Evolutionary conservation across 2,888 invertebrate species (phyloP).

Genomic region (Mesochorus sp.): DNA sequence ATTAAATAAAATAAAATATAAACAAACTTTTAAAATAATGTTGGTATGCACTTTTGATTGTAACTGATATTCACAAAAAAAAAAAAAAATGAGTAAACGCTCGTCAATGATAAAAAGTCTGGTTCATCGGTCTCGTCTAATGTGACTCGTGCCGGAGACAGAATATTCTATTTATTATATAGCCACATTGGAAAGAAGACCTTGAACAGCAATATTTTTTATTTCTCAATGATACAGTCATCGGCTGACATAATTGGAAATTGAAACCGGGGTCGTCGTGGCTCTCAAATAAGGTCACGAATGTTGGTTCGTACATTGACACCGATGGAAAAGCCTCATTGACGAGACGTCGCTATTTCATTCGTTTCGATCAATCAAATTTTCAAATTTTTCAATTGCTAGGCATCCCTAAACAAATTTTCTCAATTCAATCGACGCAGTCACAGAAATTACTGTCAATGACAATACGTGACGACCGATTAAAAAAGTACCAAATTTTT

Average conservation of each 20-base stretch:
- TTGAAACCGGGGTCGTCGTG: conserved; percentile 57
- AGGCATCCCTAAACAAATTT: not conserved
- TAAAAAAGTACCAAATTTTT: no score
- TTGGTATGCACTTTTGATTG: no score
- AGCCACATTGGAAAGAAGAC: conserved; percentile 31
- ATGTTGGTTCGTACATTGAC: conserved; percentile 46
- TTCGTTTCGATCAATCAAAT: not conserved
- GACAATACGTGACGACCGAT: no score
- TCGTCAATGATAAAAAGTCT: no score
- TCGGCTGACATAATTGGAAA: conserved; percentile 53
- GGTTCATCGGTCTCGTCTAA: no score
- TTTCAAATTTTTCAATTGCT: not conserved
- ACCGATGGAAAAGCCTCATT: conserved; percentile 18
- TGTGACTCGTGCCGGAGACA: no score
- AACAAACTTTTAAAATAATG: no score
- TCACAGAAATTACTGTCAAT: no score
- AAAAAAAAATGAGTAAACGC: no score
- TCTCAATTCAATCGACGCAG: not conserved
- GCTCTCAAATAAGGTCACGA: conserved; percentile 46
- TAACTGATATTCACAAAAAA: no score
- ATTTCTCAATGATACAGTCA: conserved; percentile 22
- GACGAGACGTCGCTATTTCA: not conserved
- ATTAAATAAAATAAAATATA: no score
- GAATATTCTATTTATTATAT: no score
- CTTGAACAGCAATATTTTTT: conserved; percentile 10